Evolutionary conservation across 2,888 invertebrate species (phyloP).

Genomic region (Drosophila seclusa): DNA sequence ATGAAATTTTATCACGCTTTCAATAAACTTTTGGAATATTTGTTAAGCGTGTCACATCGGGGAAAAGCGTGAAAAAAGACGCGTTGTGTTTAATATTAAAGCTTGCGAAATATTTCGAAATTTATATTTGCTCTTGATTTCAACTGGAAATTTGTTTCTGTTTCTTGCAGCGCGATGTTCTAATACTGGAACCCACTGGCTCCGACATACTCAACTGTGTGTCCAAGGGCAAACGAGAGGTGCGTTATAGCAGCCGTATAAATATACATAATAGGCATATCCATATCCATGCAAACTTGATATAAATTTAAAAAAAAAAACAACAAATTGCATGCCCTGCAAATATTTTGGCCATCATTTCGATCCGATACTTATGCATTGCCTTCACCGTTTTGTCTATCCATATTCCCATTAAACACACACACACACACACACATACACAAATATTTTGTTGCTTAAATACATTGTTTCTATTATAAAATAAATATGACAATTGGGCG

Average conservation of each 20-base stretch:
- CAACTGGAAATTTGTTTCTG: background rate
- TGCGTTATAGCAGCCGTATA: constrained; percentile 83
- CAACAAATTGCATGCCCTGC: constrained; percentile 9
- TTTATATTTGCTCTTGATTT: background rate
- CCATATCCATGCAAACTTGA: constrained; percentile 19
- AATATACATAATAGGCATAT: constrained; percentile 10
- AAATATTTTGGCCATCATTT: constrained; percentile 48
- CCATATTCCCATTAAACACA: constrained; percentile 28
- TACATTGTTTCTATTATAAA: constrained; percentile 40
- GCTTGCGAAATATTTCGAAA: constrained; percentile 8
- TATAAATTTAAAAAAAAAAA: constrained; percentile 22
- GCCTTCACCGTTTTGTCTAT: constrained; percentile 43
- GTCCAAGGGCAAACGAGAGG: constrained; percentile 97
- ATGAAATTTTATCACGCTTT: constrained; percentile 83
- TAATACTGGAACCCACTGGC: constrained; percentile 93
- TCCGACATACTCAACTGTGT: constrained; percentile 94
- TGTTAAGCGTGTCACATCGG: constrained; percentile 53
- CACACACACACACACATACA: constrained; percentile 28
- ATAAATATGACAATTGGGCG: constrained; percentile 69
- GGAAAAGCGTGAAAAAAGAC: background rate
- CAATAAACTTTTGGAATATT: constrained; percentile 78
- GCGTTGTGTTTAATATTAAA: constrained; percentile 14
- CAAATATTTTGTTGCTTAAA: constrained; percentile 56
- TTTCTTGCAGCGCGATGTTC: constrained; percentile 92
- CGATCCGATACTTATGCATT: constrained; percentile 57